Percentiles rank a stretch among this genome's conserved stretches.
Evolutionary conservation across 2,888 invertebrate genomes (phyloP).

Genomic region (Aphrophora alni): DNA sequence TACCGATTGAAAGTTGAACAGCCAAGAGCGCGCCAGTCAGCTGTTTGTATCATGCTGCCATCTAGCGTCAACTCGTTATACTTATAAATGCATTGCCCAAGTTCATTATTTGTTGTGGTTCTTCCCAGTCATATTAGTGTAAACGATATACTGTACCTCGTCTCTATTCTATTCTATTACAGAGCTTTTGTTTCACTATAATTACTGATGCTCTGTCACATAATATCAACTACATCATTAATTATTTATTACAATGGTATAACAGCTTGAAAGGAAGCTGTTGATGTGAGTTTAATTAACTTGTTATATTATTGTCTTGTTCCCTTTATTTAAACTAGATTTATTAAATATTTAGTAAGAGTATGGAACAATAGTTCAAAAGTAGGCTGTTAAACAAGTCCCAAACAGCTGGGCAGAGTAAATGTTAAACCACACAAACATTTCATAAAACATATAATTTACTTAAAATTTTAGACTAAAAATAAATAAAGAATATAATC

Average conservation of each 20-base stretch:
- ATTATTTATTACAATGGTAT: background rate
- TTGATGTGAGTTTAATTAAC: background rate
- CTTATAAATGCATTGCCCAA: too few relatives aligned
- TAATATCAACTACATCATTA: background rate
- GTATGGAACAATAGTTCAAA: background rate
- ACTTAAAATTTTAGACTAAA: too few relatives aligned
- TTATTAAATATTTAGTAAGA: background rate
- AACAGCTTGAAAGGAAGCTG: background rate
- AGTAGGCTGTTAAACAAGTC: too few relatives aligned
- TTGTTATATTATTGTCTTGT: background rate
- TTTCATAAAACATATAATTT: too few relatives aligned
- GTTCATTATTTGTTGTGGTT: background rate
- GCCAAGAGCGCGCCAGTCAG: background rate
- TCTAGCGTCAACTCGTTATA: background rate
- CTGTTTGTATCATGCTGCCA: background rate
- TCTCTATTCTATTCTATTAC: background rate
- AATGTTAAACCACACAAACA: too few relatives aligned
- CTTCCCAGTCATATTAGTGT: background rate
- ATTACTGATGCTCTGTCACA: background rate
- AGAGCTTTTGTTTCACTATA: background rate
- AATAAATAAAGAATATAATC: too few relatives aligned
- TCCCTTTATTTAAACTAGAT: background rate
- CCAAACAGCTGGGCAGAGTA: too few relatives aligned
- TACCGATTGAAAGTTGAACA: background rate
- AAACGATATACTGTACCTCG: background rate